Evolutionary conservation across 2,888 invertebrate genomes (phyloP).

Genomic region (Sicus ferrugineus): DNA sequence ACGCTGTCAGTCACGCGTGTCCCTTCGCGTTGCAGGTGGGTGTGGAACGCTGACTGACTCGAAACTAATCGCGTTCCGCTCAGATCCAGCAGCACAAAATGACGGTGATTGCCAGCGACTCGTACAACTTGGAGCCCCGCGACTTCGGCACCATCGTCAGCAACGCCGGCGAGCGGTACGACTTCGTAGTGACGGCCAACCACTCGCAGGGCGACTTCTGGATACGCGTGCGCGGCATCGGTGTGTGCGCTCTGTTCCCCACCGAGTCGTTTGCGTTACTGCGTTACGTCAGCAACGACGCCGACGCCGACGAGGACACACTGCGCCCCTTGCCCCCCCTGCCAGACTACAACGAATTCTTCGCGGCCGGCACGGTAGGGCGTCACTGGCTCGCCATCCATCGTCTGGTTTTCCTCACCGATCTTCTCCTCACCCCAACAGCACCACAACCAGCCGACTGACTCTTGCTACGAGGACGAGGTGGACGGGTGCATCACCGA

Average conservation of each 20-base stretch:
- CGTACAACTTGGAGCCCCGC: conserved; percentile 50
- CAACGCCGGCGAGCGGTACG: conserved; percentile 66
- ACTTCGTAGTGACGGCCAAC: conserved; percentile 64
- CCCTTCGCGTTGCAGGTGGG: conserved; percentile 55
- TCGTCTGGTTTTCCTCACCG: too few relatives aligned
- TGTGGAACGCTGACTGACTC: neutral
- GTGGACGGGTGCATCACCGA: conserved; percentile 46
- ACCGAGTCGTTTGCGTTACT: conserved; percentile 52
- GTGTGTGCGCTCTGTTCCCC: conserved; percentile 43
- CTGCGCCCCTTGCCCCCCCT: conserved; percentile 34
- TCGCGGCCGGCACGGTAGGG: conserved; percentile 38
- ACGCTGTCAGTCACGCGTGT: conserved; percentile 57
- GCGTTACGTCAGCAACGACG: conserved; percentile 42
- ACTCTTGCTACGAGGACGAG: conserved; percentile 42
- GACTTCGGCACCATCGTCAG: conserved; percentile 51
- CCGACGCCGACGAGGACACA: conserved; percentile 1
- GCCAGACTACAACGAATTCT: conserved; percentile 41
- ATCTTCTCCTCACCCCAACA: conserved; percentile 20
- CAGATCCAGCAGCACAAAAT: conserved; percentile 57
- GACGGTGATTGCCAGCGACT: conserved; percentile 59
- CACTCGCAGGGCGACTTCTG: conserved; percentile 56
- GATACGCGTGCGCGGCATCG: conserved; percentile 49
- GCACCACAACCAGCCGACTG: conserved; percentile 50
- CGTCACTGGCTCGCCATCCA: neutral
- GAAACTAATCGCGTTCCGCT: neutral